A percentile compares a stretch with the other conserved stretches of the same genome.
Evolutionary conservation across 1,140 invertebrate species (phyloP).

Genomic region (Papilio polytes): DNA sequence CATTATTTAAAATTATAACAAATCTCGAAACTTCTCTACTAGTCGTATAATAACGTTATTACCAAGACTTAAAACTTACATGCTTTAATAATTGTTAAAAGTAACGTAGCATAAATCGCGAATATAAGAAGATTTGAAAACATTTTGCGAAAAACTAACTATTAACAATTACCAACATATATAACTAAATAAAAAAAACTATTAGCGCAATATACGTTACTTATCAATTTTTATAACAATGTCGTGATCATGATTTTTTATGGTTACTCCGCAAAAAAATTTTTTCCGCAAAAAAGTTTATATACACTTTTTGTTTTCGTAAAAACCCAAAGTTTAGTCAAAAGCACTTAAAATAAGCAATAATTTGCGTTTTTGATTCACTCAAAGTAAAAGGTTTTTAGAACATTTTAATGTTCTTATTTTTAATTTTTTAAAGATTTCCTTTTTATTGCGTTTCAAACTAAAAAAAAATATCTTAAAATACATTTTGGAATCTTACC

Average conservation of each 20-base stretch:
- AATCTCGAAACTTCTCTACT: neutral
- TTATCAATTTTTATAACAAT: neutral
- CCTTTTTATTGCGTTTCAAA: too few species aligned
- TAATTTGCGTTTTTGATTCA: neutral
- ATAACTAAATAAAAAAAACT: neutral
- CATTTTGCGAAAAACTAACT: neutral
- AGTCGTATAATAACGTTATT: neutral
- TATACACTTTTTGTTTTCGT: too few species aligned
- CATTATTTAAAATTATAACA: neutral
- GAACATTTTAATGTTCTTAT: too few species aligned
- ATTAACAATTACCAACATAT: neutral
- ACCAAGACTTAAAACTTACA: neutral
- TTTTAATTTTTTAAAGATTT: too few species aligned
- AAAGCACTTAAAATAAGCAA: too few species aligned
- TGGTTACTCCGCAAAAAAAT: neutral
- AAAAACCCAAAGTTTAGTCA: too few species aligned
- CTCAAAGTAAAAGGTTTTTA: too few species aligned
- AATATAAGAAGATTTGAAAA: neutral
- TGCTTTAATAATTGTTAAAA: neutral
- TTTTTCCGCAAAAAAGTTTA: too few species aligned
- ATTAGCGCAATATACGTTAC: neutral
- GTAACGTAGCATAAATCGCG: neutral
- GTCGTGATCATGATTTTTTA: neutral
- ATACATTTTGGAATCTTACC: too few species aligned
- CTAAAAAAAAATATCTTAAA: too few species aligned